phyloP scores from a whole-genome alignment of 2,113 vertebrate species.

The Naja naja region DNA sequence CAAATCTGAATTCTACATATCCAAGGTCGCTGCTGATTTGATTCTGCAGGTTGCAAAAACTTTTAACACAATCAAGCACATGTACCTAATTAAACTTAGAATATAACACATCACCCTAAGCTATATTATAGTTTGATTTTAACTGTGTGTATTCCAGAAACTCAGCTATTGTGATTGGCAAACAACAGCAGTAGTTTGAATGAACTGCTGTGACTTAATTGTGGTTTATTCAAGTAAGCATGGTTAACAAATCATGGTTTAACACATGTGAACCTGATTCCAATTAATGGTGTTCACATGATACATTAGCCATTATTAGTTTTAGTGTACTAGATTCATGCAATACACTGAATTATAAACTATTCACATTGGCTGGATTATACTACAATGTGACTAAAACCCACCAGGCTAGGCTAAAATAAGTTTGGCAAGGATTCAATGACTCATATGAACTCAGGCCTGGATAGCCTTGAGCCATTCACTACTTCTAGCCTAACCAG shows the following conservation, averaged over 20 bases:
- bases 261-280: background rate
- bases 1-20: background rate
- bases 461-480: background rate
- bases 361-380: background rate
- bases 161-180: background rate
- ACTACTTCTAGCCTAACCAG: background rate
- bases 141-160: background rate
- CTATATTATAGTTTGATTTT: background rate
- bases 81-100: background rate
- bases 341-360: background rate
- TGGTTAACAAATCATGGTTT: background rate
- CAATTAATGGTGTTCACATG: background rate
- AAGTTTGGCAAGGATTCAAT: background rate
- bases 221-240: background rate
- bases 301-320: background rate
- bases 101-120: background rate
- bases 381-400: background rate
- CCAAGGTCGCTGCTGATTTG: background rate
- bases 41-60: background rate
- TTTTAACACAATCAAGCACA: background rate
- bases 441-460: background rate
- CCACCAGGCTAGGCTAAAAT: background rate
- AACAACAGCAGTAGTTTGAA: background rate
- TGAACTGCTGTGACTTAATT: background rate
- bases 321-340: background rate